Percentiles rank a stretch among this genome's conserved stretches.
These are phyloP conservation scores for Saguinus midas DNA, from an alignment of 2,113 vertebrate genomes.

Conservation along the genomic window DNA sequence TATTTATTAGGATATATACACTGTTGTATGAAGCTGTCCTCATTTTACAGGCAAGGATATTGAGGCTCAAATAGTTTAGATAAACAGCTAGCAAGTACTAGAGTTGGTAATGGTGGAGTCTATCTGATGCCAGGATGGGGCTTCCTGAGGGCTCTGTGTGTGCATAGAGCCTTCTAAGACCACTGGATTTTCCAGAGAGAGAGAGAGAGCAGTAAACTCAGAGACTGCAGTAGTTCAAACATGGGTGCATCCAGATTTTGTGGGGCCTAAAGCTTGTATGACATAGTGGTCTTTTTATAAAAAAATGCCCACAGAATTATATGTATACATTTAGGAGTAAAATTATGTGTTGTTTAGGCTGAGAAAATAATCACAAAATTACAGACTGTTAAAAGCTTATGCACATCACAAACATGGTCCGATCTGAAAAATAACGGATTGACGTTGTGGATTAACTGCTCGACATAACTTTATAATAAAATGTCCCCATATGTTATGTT, in stretches of 20 bases:
- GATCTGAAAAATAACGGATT: background rate
- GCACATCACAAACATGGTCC: background rate
- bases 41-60: background rate
- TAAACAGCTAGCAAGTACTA: background rate
- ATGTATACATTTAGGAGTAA: background rate
- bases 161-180: background rate
- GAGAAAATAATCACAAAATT: conserved; percentile 21
- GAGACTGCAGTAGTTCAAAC: rapidly evolving
- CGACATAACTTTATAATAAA: background rate
- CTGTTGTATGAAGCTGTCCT: background rate
- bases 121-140: background rate
- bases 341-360: background rate
- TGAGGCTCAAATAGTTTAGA: background rate
- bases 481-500: background rate
- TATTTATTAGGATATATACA: background rate
- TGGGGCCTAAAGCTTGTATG: background rate
- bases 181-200: background rate
- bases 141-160: background rate
- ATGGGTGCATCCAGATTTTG: background rate
- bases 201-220: background rate
- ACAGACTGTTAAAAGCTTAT: background rate
- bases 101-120: background rate
- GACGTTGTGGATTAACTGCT: background rate
- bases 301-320: background rate
- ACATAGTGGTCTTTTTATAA: background rate